Evolutionary conservation across 2,888 invertebrate genomes (phyloP).

Genomic region (Phaedon cochleariae): DNA sequence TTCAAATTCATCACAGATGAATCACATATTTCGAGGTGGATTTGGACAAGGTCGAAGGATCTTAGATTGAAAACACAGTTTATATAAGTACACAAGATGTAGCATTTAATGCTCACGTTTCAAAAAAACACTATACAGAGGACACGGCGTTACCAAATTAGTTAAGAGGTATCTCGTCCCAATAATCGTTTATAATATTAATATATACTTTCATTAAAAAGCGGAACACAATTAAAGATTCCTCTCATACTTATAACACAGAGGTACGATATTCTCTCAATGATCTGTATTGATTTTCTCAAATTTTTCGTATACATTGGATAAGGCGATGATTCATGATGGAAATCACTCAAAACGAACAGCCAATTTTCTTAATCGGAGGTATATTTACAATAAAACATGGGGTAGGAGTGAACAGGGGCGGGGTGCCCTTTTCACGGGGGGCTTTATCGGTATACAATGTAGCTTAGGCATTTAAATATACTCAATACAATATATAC

Average conservation of each 20-base stretch:
- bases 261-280: slow-evolving; percentile 62
- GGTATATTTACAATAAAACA: slow-evolving; percentile 57
- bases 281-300: slow-evolving; percentile 57
- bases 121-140: slow-evolving; percentile 65
- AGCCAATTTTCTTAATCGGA: slow-evolving; percentile 63
- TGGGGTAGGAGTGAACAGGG: slow-evolving; percentile 33
- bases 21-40: neutral
- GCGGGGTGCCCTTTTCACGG: slow-evolving; percentile 20
- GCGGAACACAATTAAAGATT: slow-evolving; percentile 64
- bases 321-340: slow-evolving; percentile 70
- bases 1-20: too few species aligned
- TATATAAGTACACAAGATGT: slow-evolving; percentile 65
- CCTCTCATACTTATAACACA: slow-evolving; percentile 63
- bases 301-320: slow-evolving; percentile 73
- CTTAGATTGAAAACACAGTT: slow-evolving; percentile 55
- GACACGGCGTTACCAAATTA: slow-evolving; percentile 64
- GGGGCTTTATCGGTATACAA: slow-evolving; percentile 47
- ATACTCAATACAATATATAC: slow-evolving; percentile 54
- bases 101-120: slow-evolving; percentile 65
- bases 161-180: slow-evolving; percentile 63
- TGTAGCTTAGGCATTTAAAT: slow-evolving; percentile 49
- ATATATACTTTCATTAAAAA: slow-evolving; percentile 63
- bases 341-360: slow-evolving; percentile 65
- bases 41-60: slow-evolving; percentile 22
- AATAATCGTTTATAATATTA: slow-evolving; percentile 59